Evolutionary conservation across 2,888 invertebrate genomes (phyloP), one percentile per base, ranked within the genome.

Genomic region (Xanthia togata): DNA sequence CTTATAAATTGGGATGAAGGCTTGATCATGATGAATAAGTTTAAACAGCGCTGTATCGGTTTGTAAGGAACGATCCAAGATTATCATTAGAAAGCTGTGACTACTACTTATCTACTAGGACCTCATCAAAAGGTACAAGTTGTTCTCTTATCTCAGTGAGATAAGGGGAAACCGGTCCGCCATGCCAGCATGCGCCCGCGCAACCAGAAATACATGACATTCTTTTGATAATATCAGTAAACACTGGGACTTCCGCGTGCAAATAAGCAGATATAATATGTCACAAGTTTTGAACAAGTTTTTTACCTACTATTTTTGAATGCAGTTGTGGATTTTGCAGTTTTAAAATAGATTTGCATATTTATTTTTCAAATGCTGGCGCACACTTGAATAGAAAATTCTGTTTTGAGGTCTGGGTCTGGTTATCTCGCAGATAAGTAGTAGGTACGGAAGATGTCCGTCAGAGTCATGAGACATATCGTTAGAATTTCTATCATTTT

Each of bases 151-250:
- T 87, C 79, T 78, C 17, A 69, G 38, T 55, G 70, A 79, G 87
- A 87, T 87, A 88, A 87, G 68, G 50, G n/a, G 23, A 79, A 84
- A 83, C 84, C 55, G 64, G 82, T 85, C 70, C 53, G 44, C 68
- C 70, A 41, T 55, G 17, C 57, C 70, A 64, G 50, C 67, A 67
- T 84, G 65, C 57, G 60, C 84, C 60, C 26, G 81, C 60, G 47
- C 62, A 50, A 38, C 57, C 31, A 62, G 35, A 78, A 79, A 76
- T 44, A 76, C 53, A 60, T 69, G 41, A 76, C 71, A 80, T 86
- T 82, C 73, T 76, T 84, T 31, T 70, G 73, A 79, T 77, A 88
- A 79, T 77, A 88, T 71, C 55, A 64, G 55, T 62, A 53, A 83
- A 83, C 63, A 69, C 17, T 57, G 26, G 53, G 44, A 82, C 87